phyloP scores from a whole-genome alignment of 2,888 invertebrate genomes.

The Thelaira solivaga region DNA sequence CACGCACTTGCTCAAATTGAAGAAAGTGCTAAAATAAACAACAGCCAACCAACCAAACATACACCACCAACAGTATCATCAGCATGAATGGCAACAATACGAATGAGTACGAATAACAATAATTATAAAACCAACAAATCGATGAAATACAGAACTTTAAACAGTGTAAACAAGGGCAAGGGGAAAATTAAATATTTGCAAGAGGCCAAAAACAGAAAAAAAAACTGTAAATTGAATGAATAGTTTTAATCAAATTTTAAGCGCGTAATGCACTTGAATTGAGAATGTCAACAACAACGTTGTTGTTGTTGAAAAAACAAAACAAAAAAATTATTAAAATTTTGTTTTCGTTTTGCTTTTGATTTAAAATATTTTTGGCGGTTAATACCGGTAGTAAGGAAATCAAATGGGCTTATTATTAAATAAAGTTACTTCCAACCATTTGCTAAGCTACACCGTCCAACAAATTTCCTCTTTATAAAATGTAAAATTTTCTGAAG shows the following conservation, averaged over 20 bases:
- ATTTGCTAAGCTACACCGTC: too few relatives aligned
- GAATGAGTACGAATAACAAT: conserved; percentile 12
- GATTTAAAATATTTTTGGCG: too few relatives aligned
- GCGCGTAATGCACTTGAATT: conserved; percentile 10
- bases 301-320: neutral
- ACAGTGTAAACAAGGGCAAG: conserved; percentile 7
- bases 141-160: conserved; percentile 39
- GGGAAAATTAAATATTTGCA: neutral
- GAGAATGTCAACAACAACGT: neutral
- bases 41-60: too few relatives aligned
- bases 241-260: conserved; percentile 26
- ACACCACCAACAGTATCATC: conserved; percentile 6
- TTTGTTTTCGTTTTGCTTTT: too few relatives aligned
- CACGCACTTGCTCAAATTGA: conserved; percentile 1
- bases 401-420: too few relatives aligned
- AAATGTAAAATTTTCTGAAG: too few relatives aligned
- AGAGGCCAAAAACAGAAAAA: neutral
- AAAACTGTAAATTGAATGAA: neutral
- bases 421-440: too few relatives aligned
- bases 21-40: conserved; percentile 18
- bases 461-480: too few relatives aligned
- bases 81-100: conserved; percentile 15
- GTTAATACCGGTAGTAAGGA: too few relatives aligned
- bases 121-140: conserved; percentile 49
- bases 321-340: neutral